phyloP scores from a whole-genome alignment of 2,113 vertebrate species.

The Puffinus mauretanicus region DNA sequence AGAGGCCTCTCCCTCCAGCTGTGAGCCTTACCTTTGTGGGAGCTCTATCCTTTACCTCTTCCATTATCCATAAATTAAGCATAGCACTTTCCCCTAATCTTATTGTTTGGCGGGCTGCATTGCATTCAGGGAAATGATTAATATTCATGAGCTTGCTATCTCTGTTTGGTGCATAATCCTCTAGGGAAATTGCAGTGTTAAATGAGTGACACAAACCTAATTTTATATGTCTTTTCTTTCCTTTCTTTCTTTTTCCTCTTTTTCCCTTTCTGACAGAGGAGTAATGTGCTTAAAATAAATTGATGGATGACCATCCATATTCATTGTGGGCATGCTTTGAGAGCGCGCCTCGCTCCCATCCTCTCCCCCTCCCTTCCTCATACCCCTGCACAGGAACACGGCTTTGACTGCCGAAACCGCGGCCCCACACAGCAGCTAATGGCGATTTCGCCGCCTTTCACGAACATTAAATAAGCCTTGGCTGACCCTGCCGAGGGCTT shows the following conservation, averaged over 20 bases:
- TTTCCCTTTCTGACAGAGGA: slow-evolving; percentile 59
- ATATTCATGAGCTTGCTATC: slow-evolving; percentile 77
- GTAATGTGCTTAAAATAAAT: slow-evolving; percentile 78
- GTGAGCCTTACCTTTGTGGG: slow-evolving; percentile 62
- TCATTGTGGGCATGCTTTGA: slow-evolving; percentile 61
- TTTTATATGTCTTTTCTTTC: slow-evolving; percentile 72
- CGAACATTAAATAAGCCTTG: slow-evolving; percentile 15
- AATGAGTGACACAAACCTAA: slow-evolving; percentile 75
- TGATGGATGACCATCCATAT: slow-evolving; percentile 74
- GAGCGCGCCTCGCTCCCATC: not conserved
- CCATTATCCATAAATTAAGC: slow-evolving; percentile 64
- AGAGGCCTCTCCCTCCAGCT: slow-evolving; percentile 50
- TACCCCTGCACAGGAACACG: not conserved
- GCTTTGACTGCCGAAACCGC: not conserved
- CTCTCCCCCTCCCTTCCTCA: slow-evolving; percentile 6
- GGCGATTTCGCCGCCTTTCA: slow-evolving; percentile 35
- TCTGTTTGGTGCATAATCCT: slow-evolving; percentile 71
- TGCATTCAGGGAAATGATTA: slow-evolving; percentile 65
- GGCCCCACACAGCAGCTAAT: slow-evolving; percentile 39
- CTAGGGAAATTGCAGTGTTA: slow-evolving; percentile 75
- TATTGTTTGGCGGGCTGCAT: slow-evolving; percentile 60
- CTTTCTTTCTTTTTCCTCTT: slow-evolving; percentile 41
- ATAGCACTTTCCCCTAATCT: slow-evolving; percentile 65
- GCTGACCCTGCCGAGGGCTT: slow-evolving; percentile 38
- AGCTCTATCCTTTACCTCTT: slow-evolving; percentile 57